Base-by-base conservation (phyloP, 2,113 vertebrate genomes). In the Illadopsis cleaveri region DNA sequence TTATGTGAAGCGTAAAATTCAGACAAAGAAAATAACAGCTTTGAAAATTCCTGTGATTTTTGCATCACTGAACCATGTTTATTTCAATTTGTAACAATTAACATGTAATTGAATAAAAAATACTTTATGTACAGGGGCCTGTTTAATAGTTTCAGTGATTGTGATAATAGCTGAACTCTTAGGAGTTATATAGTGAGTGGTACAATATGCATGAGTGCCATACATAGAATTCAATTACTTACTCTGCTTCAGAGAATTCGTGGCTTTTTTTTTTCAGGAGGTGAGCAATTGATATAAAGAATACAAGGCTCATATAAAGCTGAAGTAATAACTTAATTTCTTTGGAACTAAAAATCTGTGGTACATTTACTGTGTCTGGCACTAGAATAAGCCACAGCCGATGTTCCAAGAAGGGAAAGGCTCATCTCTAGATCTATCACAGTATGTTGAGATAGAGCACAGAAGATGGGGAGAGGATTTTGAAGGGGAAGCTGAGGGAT, bases 1-100 rank as follows among this genome's bases (percentile, higher is more conserved):
- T 96, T 90, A 56, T 77, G 30, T 57, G 82, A 93, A 96, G 58
- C 68, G 22, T 56, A 72, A 93, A 68, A 91, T n/a, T 61, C 56
- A 68, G 66, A 58, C 31, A 44, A 82, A 90, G 65, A 64, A 89
- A 82, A 69, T 86, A 92, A 83, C 48, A 86, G 19, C 40, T 87
- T 93, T 71, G 47, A 81, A 86, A 80, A 93, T 58, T 82, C 37
- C 14, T 71, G 25, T 68, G 56, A 50, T 60, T 81, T 94, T 94
- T 91, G 84, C 64, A 53, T 75, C 78, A 64, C 69, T 82, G 72
- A 73, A 53, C 75, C n/a, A 40, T 82, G 18, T 81, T 89, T 90
- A 70, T 82, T 92, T 57, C 20, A 48, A 62, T 83, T 92, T 75
- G 24, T n/a, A 90, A 12, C 73, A 82, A 91, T 82, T 93, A 83